Evolutionary conservation across 2,888 invertebrate species (phyloP), one percentile per base, ranked within the genome.

Genomic region (Disparrhopalites patrizii): DNA sequence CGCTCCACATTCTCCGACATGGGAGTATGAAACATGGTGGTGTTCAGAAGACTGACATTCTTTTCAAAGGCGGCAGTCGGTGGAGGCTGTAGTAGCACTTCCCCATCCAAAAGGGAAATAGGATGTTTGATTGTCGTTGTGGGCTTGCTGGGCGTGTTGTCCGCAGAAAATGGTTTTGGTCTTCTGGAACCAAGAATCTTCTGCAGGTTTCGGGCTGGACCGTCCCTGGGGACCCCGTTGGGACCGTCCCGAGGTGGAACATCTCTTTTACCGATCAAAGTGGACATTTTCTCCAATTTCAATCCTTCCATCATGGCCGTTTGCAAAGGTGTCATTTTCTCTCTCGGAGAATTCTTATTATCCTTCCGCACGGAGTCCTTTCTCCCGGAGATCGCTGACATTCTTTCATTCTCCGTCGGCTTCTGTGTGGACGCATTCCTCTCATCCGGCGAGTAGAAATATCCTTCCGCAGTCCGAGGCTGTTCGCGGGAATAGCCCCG

Each of bases 221-320:
- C n/a, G n/a, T n/a, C n/a, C n/a, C n/a, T n/a, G n/a, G n/a, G n/a
- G n/a, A n/a, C 18, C 18, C 18, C n/a, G 18, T 38, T 38, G 4
- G 38, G 38, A 38, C 18, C 1, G 2, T n/a, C 2, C 15, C 36
- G 13, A 13, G 20, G 20, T 28, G 8, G 15, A 20, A 31, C 28
- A n/a, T n/a, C n/a, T n/a, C n/a, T n/a, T n/a, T n/a, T n/a, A n/a
- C n/a, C 20, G 15, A 57, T 38, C 2, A 40, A 15, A 13, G 23
- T 43, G 4, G 57, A 57, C 33, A 57, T 57, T 40, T 57, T 20
- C 3, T 57, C 38, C 13, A 38, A 23, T 13, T 57, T 30, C 3
- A 57, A n/a, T 1, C 57, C 57, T 1, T 57, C 57, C 28, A 57
- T 23, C 25, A 56, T 36, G 36, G 57, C 57, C n/a, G 25, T 43